Percentiles rank a stretch among this genome's conserved stretches.
Conservation (phyloP, 2,888 invertebrate genomes). For the Apamea crenata region DNA sequence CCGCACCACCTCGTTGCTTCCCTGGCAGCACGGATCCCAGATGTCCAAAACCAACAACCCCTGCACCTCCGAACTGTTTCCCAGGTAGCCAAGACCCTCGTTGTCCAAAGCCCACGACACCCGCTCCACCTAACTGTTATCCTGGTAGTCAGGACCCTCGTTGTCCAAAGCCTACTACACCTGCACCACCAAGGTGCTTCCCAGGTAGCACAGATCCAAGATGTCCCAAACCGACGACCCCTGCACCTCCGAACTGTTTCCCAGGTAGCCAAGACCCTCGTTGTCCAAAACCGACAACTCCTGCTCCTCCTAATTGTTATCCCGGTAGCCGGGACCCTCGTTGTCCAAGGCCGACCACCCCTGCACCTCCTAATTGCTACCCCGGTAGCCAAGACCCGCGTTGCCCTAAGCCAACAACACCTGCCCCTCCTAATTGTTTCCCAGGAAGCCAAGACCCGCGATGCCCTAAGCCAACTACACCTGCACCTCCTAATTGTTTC, state of each 20-base stretch:
- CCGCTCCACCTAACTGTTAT: constrained; percentile 28
- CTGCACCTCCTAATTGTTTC: neutral
- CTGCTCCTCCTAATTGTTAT: constrained; percentile 61
- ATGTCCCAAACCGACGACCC: constrained; percentile 42
- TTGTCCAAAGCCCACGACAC: constrained; percentile 71
- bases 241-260: too few species aligned
- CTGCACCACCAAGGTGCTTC: neutral
- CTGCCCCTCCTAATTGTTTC: too few species aligned
- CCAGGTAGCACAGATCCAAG: neutral
- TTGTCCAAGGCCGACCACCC: constrained; percentile 75
- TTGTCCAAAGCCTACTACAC: constrained; percentile 65
- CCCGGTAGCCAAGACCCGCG: neutral
- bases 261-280: constrained; percentile 71
- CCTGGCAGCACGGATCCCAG: constrained; percentile 62
- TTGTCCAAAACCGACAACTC: constrained; percentile 72
- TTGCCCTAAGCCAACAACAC: constrained; percentile 44
- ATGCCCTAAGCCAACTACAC: constrained; percentile 70
- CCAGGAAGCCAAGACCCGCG: constrained; percentile 71
- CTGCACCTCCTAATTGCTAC: neutral
- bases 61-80: constrained; percentile 59
- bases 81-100: constrained; percentile 62
- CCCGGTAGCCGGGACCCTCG: constrained; percentile 64
- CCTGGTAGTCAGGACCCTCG: too few species aligned
- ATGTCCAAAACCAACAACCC: constrained; percentile 71
- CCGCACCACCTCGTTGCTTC: neutral